These are phyloP conservation scores for Dryocosmus kuriphilus DNA, from an alignment of 2,888 invertebrate genomes.

Conservation along the genomic window DNA sequence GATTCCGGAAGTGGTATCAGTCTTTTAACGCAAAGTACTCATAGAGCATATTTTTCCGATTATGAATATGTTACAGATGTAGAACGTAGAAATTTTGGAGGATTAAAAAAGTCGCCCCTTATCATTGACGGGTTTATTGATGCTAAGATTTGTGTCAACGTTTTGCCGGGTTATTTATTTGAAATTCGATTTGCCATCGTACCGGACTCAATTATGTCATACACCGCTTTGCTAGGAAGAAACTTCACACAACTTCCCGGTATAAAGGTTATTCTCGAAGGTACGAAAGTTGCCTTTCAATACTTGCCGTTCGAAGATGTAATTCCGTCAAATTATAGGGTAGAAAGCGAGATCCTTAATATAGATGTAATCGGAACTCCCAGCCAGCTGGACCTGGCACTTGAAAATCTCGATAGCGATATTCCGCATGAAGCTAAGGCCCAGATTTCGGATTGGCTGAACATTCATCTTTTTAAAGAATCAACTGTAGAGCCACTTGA, in stretches of 20 bases:
- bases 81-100: conserved; percentile 42
- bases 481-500: too few relatives aligned
- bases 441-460: too few relatives aligned
- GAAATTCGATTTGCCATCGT: conserved; percentile 50
- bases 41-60: conserved; percentile 38
- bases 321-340: background rate
- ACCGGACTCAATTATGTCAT: conserved; percentile 52
- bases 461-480: background rate
- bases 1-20: conserved; percentile 55
- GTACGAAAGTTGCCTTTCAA: background rate
- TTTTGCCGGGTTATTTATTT: conserved; percentile 44
- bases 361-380: conserved; percentile 22
- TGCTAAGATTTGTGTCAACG: conserved; percentile 40
- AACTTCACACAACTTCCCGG: too few relatives aligned
- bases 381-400: too few relatives aligned
- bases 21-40: conserved; percentile 47
- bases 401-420: conserved; percentile 1
- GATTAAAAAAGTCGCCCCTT: conserved; percentile 49
- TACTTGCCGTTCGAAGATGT: conserved; percentile 41
- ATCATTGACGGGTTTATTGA: conserved; percentile 44
- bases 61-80: background rate
- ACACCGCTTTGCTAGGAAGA: too few relatives aligned
- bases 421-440: background rate
- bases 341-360: background rate
- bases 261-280: too few relatives aligned